Conservation (phyloP, 1,140 invertebrate genomes). For the Ostrea edulis region DNA sequence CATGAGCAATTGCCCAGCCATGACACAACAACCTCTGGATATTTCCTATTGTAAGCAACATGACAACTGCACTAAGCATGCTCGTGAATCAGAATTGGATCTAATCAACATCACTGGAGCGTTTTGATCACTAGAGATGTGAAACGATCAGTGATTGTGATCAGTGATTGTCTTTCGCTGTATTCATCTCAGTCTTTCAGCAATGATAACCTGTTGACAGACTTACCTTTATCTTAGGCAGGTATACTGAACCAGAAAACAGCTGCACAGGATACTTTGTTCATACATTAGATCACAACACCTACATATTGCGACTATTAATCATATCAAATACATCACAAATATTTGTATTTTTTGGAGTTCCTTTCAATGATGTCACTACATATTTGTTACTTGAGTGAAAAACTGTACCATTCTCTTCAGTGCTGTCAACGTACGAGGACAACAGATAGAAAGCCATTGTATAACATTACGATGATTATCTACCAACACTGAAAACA, state of each 20-base stretch:
- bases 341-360: constrained; percentile 7
- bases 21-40: not conserved
- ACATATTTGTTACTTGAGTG: not conserved
- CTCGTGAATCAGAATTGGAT: not conserved
- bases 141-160: constrained; percentile 2
- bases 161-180: constrained; percentile 3
- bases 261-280: not conserved
- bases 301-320: constrained; percentile 9
- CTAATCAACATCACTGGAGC: constrained; percentile 22
- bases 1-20: not conserved
- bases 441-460: not conserved
- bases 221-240: not conserved
- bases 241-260: not conserved
- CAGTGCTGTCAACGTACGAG: not conserved
- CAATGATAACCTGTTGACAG: constrained; percentile 10
- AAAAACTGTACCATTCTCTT: not conserved
- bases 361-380: constrained; percentile 1
- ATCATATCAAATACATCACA: constrained; percentile 16
- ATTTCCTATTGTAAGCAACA: constrained; percentile 5
- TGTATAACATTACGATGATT: not conserved
- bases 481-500: constrained; percentile 6
- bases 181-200: not conserved
- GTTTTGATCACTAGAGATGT: constrained; percentile 24
- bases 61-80: constrained; percentile 8
- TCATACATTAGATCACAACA: constrained; percentile 2